Percentiles rank a stretch among this genome's conserved stretches.
Evolutionary conservation across 1,140 invertebrate species (phyloP).

Genomic region (Hirudo medicinalis): DNA sequence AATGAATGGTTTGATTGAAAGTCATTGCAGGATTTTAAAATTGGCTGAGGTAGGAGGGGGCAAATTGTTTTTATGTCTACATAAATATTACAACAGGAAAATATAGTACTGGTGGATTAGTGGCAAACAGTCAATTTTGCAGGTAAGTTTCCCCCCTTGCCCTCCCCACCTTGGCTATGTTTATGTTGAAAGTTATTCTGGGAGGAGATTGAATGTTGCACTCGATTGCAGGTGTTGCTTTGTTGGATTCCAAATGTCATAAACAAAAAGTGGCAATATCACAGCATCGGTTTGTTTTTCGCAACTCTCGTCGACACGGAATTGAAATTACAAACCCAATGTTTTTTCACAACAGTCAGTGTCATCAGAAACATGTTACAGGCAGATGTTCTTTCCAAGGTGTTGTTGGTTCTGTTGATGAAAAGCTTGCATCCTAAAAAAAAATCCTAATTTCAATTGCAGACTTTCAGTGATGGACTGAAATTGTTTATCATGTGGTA

Average conservation of each 20-base stretch:
- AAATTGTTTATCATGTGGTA: conserved; percentile 9
- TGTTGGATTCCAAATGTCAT: background rate
- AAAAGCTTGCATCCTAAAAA: background rate
- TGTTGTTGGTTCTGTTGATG: background rate
- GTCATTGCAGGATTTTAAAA: too few species aligned
- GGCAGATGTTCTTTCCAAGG: background rate
- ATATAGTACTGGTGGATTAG: too few species aligned
- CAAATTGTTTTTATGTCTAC: too few species aligned
- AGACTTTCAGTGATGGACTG: conserved; percentile 4
- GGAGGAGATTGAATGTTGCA: background rate
- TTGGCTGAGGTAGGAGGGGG: too few species aligned
- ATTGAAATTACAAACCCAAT: background rate
- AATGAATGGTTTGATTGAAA: too few species aligned
- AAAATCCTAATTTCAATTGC: background rate
- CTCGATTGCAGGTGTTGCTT: background rate
- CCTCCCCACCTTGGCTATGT: too few species aligned
- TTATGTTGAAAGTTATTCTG: background rate
- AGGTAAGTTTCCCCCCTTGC: too few species aligned
- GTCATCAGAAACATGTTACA: background rate
- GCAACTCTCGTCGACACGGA: background rate
- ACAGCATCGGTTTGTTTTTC: conserved; percentile 7
- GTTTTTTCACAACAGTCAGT: background rate
- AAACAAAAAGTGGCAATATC: conserved; percentile 5
- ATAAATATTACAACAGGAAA: too few species aligned
- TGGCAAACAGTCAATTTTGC: too few species aligned